Conservation (phyloP, 2,888 invertebrate genomes). For the Anthophora plumipes region DNA sequence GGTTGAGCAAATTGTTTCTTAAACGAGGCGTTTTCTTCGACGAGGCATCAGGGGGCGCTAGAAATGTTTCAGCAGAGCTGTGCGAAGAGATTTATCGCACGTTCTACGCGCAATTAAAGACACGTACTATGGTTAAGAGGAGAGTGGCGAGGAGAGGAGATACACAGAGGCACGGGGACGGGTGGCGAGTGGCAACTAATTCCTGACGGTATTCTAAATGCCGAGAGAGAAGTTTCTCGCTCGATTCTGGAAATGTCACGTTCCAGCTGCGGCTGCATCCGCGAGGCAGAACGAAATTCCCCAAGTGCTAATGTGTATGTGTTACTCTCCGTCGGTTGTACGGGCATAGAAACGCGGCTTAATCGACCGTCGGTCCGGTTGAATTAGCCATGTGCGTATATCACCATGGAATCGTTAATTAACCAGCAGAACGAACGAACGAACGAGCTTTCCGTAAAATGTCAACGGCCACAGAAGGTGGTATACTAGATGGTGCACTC, state of each 20-base stretch:
- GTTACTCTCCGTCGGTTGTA: background rate
- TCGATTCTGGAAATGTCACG: slow-evolving; percentile 82
- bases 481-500: background rate
- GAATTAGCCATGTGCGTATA: slow-evolving; percentile 57
- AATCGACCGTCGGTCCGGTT: slow-evolving; percentile 48
- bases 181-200: slow-evolving; percentile 51
- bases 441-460: slow-evolving; percentile 71
- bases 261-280: slow-evolving; percentile 54
- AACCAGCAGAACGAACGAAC: slow-evolving; percentile 52
- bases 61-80: slow-evolving; percentile 16
- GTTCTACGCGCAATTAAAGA: slow-evolving; percentile 52
- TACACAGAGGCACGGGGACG: slow-evolving; percentile 3
- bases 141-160: background rate
- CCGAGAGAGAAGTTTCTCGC: slow-evolving; percentile 78
- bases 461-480: slow-evolving; percentile 51
- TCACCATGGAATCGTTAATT: slow-evolving; percentile 75
- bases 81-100: slow-evolving; percentile 35
- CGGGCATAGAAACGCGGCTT: slow-evolving; percentile 26
- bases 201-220: slow-evolving; percentile 74
- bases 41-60: slow-evolving; percentile 4
- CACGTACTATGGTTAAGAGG: background rate
- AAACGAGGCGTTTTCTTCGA: slow-evolving; percentile 32
- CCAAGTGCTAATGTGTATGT: slow-evolving; percentile 23
- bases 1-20: slow-evolving; percentile 29
- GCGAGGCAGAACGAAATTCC: slow-evolving; percentile 65